Conservation (phyloP, 2,113 vertebrate genomes). For the Taxidea taxus region DNA sequence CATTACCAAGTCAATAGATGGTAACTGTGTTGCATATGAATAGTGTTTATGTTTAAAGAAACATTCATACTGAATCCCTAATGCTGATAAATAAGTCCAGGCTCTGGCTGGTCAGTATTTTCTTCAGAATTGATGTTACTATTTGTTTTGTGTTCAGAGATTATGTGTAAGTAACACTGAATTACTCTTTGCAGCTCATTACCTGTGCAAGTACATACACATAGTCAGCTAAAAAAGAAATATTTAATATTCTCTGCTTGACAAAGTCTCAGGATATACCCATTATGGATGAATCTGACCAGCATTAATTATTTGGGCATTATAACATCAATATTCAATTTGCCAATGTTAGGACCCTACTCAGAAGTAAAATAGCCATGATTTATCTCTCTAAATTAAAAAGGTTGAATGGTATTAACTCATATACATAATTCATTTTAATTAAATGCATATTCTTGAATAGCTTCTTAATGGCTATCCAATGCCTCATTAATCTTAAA, state of each 20-base stretch:
- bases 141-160: conserved; percentile 58
- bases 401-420: conserved; percentile 72
- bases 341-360: conserved; percentile 27
- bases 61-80: neutral
- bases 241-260: conserved; percentile 54
- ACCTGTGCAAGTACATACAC: conserved; percentile 14
- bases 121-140: conserved; percentile 48
- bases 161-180: neutral
- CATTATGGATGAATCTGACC: conserved; percentile 53
- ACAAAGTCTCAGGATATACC: conserved; percentile 36
- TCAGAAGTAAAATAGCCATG: conserved; percentile 53
- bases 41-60: conserved; percentile 50
- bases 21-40: conserved; percentile 43
- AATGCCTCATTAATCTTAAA: conserved; percentile 77
- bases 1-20: conserved; percentile 49
- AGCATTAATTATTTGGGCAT: conserved; percentile 63
- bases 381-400: conserved; percentile 58
- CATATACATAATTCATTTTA: conserved; percentile 76
- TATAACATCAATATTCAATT: conserved; percentile 64
- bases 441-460: conserved; percentile 76
- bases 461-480: conserved; percentile 65
- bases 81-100: conserved; percentile 27
- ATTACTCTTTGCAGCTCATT: conserved; percentile 45
- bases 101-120: conserved; percentile 2
- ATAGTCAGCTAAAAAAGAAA: conserved; percentile 48